These are phyloP conservation scores for Microplitis demolitor DNA, from an alignment of 1,140 invertebrate species.

Conservation along the genomic window DNA sequence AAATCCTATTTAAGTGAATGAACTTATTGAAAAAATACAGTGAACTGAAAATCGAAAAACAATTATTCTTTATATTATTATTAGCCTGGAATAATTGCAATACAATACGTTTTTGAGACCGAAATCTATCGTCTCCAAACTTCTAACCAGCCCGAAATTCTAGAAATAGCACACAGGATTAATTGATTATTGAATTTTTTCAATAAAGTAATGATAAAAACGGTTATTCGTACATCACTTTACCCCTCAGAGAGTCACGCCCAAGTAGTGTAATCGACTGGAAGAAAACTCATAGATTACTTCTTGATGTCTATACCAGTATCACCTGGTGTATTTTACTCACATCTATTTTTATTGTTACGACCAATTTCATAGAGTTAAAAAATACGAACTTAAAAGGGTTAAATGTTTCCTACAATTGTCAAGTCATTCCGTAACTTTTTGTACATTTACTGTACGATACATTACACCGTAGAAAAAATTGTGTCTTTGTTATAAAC, in stretches of 20 bases:
- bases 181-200: neutral
- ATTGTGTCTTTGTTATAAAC: no score
- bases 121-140: no score
- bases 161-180: neutral
- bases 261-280: constrained; percentile 43
- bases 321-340: constrained; percentile 14
- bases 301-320: neutral
- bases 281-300: constrained; percentile 36
- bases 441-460: no score
- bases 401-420: neutral
- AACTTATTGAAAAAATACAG: no score
- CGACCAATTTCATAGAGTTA: neutral
- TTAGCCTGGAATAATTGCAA: no score
- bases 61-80: no score
- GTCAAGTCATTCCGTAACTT: neutral
- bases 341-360: neutral
- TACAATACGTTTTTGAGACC: no score
- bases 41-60: no score
- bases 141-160: no score
- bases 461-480: no score
- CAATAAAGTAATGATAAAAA: neutral
- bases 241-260: constrained; percentile 39
- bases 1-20: no score
- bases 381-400: neutral
- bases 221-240: neutral